Percentiles rank a stretch among this genome's conserved stretches.
These are phyloP conservation scores for Morpho helenor DNA, from an alignment of 2,888 invertebrate genomes.

Conservation along the genomic window DNA sequence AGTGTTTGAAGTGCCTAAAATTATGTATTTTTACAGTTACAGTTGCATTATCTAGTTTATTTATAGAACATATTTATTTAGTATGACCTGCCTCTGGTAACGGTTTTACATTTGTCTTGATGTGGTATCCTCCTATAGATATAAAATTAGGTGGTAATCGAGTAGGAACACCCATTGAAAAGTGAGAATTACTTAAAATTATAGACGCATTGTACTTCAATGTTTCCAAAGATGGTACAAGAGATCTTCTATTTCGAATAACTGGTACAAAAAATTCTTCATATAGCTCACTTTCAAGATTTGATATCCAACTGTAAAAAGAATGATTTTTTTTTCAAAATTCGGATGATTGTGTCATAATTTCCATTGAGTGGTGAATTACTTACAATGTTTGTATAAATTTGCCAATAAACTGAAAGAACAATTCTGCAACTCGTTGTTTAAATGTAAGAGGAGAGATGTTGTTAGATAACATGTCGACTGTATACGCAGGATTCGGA, in stretches of 20 bases:
- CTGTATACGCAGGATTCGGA: too few species aligned
- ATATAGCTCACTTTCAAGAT: constrained; percentile 9
- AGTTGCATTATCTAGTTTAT: too few species aligned
- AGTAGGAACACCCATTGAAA: constrained; percentile 27
- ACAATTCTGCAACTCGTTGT: too few species aligned
- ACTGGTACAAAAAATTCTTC: constrained; percentile 16
- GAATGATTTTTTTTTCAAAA: too few species aligned
- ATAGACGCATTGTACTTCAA: constrained; percentile 32
- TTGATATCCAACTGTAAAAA: background rate
- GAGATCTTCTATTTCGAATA: too few species aligned
- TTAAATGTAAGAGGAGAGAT: too few species aligned
- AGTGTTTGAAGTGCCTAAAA: constrained; percentile 44
- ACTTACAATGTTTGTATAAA: too few species aligned
- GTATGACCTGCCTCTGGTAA: constrained; percentile 34
- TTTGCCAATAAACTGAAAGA: too few species aligned
- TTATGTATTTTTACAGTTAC: background rate
- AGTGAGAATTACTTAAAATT: constrained; percentile 33
- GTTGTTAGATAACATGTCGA: too few species aligned
- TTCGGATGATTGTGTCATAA: too few species aligned
- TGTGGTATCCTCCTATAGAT: constrained; percentile 34
- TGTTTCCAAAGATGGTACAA: constrained; percentile 24
- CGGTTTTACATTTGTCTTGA: constrained; percentile 31
- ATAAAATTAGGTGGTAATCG: constrained; percentile 33
- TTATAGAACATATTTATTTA: too few species aligned
- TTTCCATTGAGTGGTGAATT: too few species aligned